These are phyloP conservation scores for Cryptoleucopteryx plumbea DNA, from an alignment of 2,113 vertebrate species.

Conservation along the genomic window DNA sequence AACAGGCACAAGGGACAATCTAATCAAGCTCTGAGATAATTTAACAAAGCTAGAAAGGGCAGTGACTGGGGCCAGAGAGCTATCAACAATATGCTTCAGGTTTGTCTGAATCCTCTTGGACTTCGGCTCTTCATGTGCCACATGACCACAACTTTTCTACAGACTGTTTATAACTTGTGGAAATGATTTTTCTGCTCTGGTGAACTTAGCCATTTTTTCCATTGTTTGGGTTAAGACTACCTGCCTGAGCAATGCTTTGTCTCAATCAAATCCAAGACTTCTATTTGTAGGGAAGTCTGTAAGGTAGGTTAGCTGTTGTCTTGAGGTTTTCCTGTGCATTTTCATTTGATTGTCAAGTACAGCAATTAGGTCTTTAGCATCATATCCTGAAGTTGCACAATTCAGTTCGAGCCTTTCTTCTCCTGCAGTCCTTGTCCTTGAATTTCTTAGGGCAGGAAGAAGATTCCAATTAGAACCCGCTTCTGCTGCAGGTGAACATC, in stretches of 20 bases:
- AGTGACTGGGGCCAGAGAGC: conserved; percentile 61
- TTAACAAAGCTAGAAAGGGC: conserved; percentile 70
- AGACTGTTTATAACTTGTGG: neutral
- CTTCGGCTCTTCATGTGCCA: neutral
- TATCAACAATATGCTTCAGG: conserved; percentile 65
- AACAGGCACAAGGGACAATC: conserved; percentile 54
- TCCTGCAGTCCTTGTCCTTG: neutral
- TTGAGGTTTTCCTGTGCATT: neutral
- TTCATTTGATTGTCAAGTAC: neutral
- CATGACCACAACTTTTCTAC: neutral
- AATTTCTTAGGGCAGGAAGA: neutral
- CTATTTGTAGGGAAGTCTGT: neutral
- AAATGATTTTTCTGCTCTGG: neutral
- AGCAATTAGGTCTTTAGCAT: neutral
- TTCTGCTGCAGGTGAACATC: neutral
- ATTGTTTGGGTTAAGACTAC: neutral
- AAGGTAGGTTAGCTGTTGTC: neutral
- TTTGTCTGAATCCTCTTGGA: conserved; percentile 68
- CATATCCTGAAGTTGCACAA: neutral
- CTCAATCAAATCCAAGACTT: neutral
- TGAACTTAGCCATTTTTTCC: neutral
- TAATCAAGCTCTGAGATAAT: conserved; percentile 62
- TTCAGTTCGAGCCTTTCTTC: neutral
- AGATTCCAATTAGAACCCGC: neutral
- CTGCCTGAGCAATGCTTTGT: neutral